phyloP scores from a whole-genome alignment of 1,140 invertebrate genomes.

The Hestina assimilis region DNA sequence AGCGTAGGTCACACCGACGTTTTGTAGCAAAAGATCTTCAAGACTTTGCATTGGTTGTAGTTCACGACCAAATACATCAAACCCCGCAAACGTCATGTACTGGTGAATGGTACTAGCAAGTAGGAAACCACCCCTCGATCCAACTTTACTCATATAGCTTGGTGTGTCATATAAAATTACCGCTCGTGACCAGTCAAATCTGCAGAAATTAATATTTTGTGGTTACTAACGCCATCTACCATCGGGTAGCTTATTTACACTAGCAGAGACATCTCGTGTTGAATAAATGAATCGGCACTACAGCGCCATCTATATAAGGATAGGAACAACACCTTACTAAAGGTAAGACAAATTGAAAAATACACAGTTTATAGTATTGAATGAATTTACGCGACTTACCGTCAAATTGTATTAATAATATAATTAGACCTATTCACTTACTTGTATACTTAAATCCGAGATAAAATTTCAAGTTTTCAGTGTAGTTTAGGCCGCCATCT shows the following conservation, averaged over 20 bases:
- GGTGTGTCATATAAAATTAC: slow-evolving; percentile 76
- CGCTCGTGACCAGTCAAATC: slow-evolving; percentile 74
- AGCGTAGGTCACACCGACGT: slow-evolving; percentile 50
- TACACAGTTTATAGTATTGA: too few relatives aligned
- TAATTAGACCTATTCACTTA: slow-evolving; percentile 65
- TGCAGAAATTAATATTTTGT: slow-evolving; percentile 38
- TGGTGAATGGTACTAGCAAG: slow-evolving; percentile 54
- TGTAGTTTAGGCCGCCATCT: slow-evolving; percentile 78
- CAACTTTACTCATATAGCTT: slow-evolving; percentile 65
- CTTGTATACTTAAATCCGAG: slow-evolving; percentile 77
- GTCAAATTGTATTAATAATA: background rate
- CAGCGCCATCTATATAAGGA: slow-evolving; percentile 1
- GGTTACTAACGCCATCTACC: slow-evolving; percentile 27
- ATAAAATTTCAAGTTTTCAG: slow-evolving; percentile 69
- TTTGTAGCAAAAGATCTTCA: slow-evolving; percentile 47
- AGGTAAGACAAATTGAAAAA: too few relatives aligned
- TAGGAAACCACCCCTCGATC: slow-evolving; percentile 58
- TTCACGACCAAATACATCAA: slow-evolving; percentile 49
- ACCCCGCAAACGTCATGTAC: slow-evolving; percentile 41
- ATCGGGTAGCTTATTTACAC: slow-evolving; percentile 8
- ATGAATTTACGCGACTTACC: too few relatives aligned
- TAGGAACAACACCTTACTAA: background rate
- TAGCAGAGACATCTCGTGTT: slow-evolving; percentile 28
- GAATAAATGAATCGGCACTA: slow-evolving; percentile 5
- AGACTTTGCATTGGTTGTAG: slow-evolving; percentile 34